These are phyloP conservation scores for Chloroclystis v-ata DNA, from an alignment of 2,888 invertebrate species.

Conservation along the genomic window DNA sequence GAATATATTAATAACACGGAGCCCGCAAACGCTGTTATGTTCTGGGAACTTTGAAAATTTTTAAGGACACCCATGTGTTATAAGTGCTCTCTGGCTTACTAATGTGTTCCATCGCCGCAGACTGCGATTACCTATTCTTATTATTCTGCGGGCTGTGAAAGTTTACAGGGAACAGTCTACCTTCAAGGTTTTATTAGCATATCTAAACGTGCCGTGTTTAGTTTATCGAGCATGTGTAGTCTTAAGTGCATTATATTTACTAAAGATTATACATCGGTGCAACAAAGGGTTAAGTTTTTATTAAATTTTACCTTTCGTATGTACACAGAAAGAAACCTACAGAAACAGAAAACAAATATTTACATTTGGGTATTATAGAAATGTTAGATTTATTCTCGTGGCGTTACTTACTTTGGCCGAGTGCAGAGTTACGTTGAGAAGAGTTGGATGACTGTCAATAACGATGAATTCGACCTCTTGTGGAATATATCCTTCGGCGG, in stretches of 20 bases:
- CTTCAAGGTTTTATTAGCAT: too few species aligned
- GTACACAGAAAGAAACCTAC: constrained; percentile 24
- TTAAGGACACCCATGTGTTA: too few species aligned
- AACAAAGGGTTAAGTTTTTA: constrained; percentile 7
- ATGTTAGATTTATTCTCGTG: neutral
- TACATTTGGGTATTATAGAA: constrained; percentile 7
- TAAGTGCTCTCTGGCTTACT: too few species aligned
- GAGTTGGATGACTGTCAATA: constrained; percentile 89
- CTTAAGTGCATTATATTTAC: constrained; percentile 19
- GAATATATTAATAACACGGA: too few species aligned
- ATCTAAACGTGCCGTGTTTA: neutral
- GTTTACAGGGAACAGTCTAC: too few species aligned
- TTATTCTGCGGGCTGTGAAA: too few species aligned
- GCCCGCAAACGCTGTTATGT: too few species aligned
- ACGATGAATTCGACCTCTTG: constrained; percentile 92
- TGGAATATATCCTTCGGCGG: constrained; percentile 90
- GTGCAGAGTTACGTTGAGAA: constrained; percentile 88
- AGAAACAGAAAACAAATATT: constrained; percentile 21
- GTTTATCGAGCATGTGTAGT: constrained; percentile 11
- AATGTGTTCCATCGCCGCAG: too few species aligned
- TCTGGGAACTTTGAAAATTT: too few species aligned
- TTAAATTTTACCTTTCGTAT: constrained; percentile 21
- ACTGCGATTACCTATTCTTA: too few species aligned
- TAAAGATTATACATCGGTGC: constrained; percentile 10
- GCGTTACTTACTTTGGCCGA: constrained; percentile 84